Conservation (phyloP, 2,888 invertebrate species). For the Tinea semifulvella region DNA sequence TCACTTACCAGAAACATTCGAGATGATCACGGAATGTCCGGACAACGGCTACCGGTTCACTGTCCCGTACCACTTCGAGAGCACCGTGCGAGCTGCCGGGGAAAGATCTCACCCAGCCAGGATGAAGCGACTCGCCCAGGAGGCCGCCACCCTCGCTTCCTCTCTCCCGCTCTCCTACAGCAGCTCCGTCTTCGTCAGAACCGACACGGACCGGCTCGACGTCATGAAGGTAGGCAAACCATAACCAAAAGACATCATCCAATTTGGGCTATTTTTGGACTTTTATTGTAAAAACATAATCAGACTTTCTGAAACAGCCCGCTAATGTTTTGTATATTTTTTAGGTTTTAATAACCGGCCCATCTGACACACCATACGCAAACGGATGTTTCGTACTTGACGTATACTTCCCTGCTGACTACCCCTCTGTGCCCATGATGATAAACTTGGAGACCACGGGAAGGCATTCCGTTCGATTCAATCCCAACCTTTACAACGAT, state of each 20-base stretch:
- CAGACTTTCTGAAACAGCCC: too few relatives aligned
- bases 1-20: conserved; percentile 91
- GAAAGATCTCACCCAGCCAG: conserved; percentile 87
- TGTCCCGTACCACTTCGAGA: conserved; percentile 90
- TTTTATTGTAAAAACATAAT: too few relatives aligned
- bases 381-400: conserved; percentile 93
- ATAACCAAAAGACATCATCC: too few relatives aligned
- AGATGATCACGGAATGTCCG: conserved; percentile 86
- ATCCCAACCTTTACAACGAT: conserved; percentile 94
- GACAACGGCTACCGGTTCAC: conserved; percentile 83
- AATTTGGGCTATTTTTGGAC: too few relatives aligned
- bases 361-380: conserved; percentile 90
- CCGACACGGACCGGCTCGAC: conserved; percentile 92
- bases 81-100: conserved; percentile 85
- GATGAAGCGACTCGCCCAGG: conserved; percentile 92
- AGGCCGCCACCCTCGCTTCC: conserved; percentile 92
- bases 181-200: conserved; percentile 94
- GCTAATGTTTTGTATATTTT: background rate
- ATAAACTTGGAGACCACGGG: conserved; percentile 92
- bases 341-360: conserved; percentile 90
- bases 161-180: conserved; percentile 92
- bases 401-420: conserved; percentile 88
- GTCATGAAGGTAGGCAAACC: conserved; percentile 95
- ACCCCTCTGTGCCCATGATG: conserved; percentile 86
- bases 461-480: conserved; percentile 88